Conservation (phyloP, 2,113 vertebrate species). For the Tursiops truncatus region DNA sequence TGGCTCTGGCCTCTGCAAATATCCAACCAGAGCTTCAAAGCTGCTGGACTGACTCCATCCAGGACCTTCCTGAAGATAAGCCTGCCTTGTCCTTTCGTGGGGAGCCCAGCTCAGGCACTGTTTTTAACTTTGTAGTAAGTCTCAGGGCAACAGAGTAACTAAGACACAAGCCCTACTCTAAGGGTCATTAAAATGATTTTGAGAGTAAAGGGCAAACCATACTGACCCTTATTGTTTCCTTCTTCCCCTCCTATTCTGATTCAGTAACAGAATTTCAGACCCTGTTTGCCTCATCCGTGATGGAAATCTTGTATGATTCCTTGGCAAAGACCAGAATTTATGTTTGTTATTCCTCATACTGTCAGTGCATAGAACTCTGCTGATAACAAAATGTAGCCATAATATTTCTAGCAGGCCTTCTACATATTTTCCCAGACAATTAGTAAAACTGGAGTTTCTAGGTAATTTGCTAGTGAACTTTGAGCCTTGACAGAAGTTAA, state of each 20-base stretch:
- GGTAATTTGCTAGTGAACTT: not conserved
- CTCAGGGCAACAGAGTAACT: not conserved
- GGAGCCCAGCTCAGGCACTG: not conserved
- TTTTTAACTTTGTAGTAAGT: constrained; percentile 7
- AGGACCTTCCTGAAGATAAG: not conserved
- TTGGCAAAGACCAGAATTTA: not conserved
- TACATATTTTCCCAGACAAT: not conserved
- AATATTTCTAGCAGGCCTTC: not conserved
- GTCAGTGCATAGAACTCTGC: not conserved
- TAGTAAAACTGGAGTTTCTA: not conserved
- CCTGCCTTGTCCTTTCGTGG: not conserved
- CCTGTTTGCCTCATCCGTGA: not conserved
- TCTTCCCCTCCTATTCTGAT: not conserved
- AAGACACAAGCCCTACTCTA: not conserved
- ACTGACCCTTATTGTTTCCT: not conserved
- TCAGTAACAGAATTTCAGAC: not conserved
- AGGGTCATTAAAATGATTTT: not conserved
- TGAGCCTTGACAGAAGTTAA: not conserved
- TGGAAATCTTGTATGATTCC: not conserved
- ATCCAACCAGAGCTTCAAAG: not conserved
- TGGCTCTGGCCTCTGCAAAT: not conserved
- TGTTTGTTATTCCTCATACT: not conserved
- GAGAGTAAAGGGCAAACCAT: not conserved
- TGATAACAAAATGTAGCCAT: not conserved
- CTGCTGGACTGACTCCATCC: not conserved